Evolutionary conservation across 2,113 vertebrate species (phyloP).

Genomic region (Hippocampus barbouri): DNA sequence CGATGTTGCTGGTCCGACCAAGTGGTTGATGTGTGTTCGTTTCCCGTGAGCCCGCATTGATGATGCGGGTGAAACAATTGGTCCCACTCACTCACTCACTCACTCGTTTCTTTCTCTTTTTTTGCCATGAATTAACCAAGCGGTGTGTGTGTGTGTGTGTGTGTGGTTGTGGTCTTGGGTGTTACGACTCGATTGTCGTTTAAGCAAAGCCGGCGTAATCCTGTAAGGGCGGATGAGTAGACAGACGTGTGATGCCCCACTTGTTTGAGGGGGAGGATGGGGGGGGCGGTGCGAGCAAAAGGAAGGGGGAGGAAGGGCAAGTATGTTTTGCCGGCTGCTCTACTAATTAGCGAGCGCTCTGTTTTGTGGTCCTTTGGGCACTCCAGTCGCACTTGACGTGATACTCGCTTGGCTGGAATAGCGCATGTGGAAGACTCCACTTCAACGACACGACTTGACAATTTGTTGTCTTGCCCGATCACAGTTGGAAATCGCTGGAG

Average conservation of each 20-base stretch:
- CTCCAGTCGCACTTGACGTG: neutral
- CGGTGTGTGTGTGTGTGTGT: neutral
- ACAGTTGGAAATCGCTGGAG: too few species aligned
- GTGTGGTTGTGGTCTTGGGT: neutral
- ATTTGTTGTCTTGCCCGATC: too few species aligned
- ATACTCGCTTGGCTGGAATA: too few species aligned
- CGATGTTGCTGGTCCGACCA: too few species aligned
- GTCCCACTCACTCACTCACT: neutral
- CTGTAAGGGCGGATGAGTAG: slow-evolving; percentile 73
- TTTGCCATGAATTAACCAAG: neutral
- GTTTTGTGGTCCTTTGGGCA: neutral
- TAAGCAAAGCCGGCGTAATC: slow-evolving; percentile 73
- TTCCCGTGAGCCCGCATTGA: neutral
- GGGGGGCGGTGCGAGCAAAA: slow-evolving; percentile 2
- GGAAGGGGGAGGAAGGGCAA: slow-evolving; percentile 8
- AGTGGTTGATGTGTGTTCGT: neutral
- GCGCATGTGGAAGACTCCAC: too few species aligned
- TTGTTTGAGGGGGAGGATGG: slow-evolving; percentile 61
- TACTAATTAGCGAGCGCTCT: slow-evolving; percentile 21
- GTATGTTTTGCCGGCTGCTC: too few species aligned
- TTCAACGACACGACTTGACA: too few species aligned
- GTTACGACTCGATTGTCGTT: slow-evolving; percentile 57
- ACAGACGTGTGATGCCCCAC: slow-evolving; percentile 67
- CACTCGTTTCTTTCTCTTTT: neutral
- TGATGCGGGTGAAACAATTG: neutral